Percentiles rank a stretch among this genome's conserved stretches.
Evolutionary conservation across 2,113 vertebrate genomes (phyloP).

Genomic region (Forbesichthys papilliferus): DNA sequence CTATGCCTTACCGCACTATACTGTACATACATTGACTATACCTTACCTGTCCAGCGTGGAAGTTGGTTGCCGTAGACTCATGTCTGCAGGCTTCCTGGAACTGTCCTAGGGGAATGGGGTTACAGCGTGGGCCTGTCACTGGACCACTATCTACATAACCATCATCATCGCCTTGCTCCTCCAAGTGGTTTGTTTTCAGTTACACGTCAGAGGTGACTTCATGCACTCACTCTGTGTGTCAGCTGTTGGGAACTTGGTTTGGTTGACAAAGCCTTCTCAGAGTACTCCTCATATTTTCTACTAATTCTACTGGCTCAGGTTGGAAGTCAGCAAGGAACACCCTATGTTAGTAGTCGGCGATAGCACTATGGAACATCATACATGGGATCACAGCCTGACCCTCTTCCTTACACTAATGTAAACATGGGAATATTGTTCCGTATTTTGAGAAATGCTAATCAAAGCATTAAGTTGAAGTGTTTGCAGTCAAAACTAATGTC

Average conservation of each 20-base stretch:
- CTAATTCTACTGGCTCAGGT: slow-evolving; percentile 24
- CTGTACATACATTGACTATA: too few relatives aligned
- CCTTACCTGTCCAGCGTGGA: slow-evolving; percentile 79
- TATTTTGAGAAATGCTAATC: too few relatives aligned
- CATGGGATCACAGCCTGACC: too few relatives aligned
- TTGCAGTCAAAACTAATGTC: slow-evolving; percentile 26
- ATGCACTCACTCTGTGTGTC: slow-evolving; percentile 11
- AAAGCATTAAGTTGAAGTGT: not conserved
- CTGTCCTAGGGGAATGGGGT: slow-evolving; percentile 49
- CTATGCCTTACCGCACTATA: too few relatives aligned
- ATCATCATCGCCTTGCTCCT: slow-evolving; percentile 39
- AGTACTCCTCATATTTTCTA: slow-evolving; percentile 49
- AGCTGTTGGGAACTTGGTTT: slow-evolving; percentile 31
- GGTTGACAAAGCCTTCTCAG: slow-evolving; percentile 25
- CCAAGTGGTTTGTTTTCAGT: slow-evolving; percentile 10
- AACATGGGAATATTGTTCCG: too few relatives aligned
- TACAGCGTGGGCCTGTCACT: slow-evolving; percentile 44
- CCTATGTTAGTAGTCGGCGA: not conserved
- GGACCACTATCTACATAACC: slow-evolving; percentile 32
- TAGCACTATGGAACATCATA: too few relatives aligned
- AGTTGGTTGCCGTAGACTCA: slow-evolving; percentile 76
- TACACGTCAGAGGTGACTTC: slow-evolving; percentile 32
- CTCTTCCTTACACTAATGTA: too few relatives aligned
- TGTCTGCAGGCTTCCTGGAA: slow-evolving; percentile 61
- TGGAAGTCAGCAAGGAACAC: not conserved